Evolutionary conservation across 2,113 vertebrate species (phyloP), one percentile per base, ranked within the genome.

Genomic region (Percina caprodes): DNA sequence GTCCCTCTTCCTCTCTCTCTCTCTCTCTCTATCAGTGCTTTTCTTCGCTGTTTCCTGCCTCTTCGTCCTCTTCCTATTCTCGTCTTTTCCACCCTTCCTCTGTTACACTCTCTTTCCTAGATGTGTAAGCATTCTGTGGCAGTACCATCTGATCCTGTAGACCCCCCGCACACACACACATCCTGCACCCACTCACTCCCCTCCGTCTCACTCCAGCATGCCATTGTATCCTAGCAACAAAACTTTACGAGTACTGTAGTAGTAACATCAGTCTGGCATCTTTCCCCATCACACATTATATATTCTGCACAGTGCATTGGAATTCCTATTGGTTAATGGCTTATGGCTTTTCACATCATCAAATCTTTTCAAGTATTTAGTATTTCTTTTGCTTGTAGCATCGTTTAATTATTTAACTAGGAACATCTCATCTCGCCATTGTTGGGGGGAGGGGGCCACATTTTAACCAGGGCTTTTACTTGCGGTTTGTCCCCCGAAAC

Each of bases 201-300:
- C 49, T 73, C 70, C 56, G 61, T 69, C 69, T 79, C 70, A 68
- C 60, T 82, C 39, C 69, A 84, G 65, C 76, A 74, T 86, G 59
- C 72, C 63, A 75, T 74, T 69, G 90, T 91, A 88, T 91, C 90
- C 84, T 91, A 91, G 90, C 87, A 91, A 91, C 90, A 79, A 52
- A 85, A 89, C 87, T 87, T 89, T 86, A 82, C 78, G 80, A 84
- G 30, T 42, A 42, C 39, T 42, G 39, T 86, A 77, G 79, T 87
- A 78, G 75, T 78, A 82, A 82, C 65, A 82, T 85, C 75, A 84
- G 63, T 51, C 71, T 55, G 23, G 67, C 63, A 18, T 74, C 69
- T 69, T n/a, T n/a, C 45, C 67, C 74, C 42, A 69, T 60, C 59
- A 65, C 52, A 54, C 58, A 69, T 54, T 5, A 30, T 54, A 77